Percentiles rank a stretch among this genome's conserved stretches.
These are phyloP conservation scores for Ochropacha duplaris DNA, from an alignment of 2,888 invertebrate genomes.

Conservation along the genomic window DNA sequence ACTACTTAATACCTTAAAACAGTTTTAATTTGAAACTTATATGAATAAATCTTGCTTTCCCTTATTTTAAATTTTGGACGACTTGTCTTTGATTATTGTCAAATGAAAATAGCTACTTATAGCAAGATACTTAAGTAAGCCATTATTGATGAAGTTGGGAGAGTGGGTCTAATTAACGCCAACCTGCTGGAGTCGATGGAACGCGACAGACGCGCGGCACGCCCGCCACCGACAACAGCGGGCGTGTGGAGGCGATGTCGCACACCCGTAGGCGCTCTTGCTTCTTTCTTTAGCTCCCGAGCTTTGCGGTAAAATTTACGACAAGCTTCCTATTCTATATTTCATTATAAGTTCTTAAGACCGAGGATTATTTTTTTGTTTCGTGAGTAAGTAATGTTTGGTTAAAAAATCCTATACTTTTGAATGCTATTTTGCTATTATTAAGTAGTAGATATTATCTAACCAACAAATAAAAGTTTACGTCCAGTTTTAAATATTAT, in stretches of 20 bases:
- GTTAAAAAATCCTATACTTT: no score
- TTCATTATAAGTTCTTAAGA: conserved; percentile 56
- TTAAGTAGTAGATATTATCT: no score
- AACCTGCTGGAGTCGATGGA: not conserved
- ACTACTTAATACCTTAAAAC: no score
- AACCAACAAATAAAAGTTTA: no score
- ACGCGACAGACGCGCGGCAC: not conserved
- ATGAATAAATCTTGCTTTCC: no score
- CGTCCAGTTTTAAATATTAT: no score
- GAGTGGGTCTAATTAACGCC: not conserved
- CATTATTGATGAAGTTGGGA: not conserved
- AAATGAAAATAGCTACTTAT: not conserved
- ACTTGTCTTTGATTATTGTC: not conserved
- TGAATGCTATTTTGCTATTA: no score
- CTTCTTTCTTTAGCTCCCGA: conserved; percentile 28
- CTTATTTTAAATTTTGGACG: not conserved
- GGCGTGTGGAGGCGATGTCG: not conserved
- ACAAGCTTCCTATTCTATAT: conserved; percentile 48
- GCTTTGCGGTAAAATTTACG: conserved; percentile 46
- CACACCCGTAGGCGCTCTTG: conserved; percentile 11
- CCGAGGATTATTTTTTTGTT: conserved; percentile 45
- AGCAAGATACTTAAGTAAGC: not conserved
- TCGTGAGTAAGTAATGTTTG: conserved; percentile 20
- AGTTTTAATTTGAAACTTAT: no score
- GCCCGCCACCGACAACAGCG: not conserved